phyloP scores from a whole-genome alignment of 2,113 vertebrate species.

The Catharus minimus region DNA sequence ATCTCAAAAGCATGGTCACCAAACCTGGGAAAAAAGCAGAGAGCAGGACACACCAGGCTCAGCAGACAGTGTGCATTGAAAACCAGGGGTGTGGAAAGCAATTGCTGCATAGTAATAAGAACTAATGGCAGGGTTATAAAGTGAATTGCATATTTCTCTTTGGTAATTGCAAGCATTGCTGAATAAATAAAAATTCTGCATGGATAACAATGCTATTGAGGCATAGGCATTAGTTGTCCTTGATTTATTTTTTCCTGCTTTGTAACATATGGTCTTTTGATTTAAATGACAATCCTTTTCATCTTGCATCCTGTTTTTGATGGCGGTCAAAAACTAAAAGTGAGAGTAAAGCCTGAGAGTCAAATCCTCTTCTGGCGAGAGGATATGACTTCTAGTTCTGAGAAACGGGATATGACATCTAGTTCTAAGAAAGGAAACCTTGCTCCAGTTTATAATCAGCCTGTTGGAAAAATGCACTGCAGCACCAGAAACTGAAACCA shows the following conservation, averaged over 20 bases:
- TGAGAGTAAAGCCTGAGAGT: background rate
- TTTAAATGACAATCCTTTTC: background rate
- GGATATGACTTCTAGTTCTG: background rate
- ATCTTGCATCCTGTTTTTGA: background rate
- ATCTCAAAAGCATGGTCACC: background rate
- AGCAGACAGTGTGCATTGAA: background rate
- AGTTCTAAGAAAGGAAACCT: background rate
- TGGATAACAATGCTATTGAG: background rate
- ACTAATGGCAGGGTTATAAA: background rate
- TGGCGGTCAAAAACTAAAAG: background rate
- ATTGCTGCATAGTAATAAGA: background rate
- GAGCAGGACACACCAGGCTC: background rate
- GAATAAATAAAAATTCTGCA: background rate
- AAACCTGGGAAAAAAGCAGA: background rate
- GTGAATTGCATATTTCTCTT: background rate
- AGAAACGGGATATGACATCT: background rate
- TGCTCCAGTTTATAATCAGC: background rate
- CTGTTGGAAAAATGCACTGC: background rate
- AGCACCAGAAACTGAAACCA: background rate
- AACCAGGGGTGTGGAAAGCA: background rate
- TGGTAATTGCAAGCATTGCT: background rate
- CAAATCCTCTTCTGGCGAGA: background rate
- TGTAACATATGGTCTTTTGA: background rate
- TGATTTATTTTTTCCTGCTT: background rate
- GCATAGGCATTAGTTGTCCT: background rate